phyloP scores from a whole-genome alignment of 2,888 invertebrate genomes.

The Tigriopus californicus region DNA sequence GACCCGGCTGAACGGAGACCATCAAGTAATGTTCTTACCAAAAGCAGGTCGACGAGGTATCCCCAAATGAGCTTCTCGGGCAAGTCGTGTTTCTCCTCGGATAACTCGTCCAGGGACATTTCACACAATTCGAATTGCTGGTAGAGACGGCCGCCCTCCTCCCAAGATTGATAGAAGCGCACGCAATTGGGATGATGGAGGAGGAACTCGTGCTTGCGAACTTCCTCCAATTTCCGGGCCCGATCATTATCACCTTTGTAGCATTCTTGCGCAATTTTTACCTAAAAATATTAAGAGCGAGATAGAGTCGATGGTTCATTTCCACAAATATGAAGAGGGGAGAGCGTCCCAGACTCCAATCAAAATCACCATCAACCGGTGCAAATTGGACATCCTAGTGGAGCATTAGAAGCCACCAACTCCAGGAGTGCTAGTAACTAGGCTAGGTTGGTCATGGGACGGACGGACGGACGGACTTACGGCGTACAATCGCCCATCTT shows the following conservation, averaged over 20 bases:
- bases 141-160: conserved; percentile 44
- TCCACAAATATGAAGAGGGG: too few relatives aligned
- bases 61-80: conserved; percentile 44
- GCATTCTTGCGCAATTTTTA: conserved; percentile 6
- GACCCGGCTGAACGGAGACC: background rate
- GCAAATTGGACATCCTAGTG: too few relatives aligned
- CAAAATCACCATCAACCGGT: too few relatives aligned
- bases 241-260: background rate
- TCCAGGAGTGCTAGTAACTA: too few relatives aligned
- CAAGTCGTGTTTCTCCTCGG: conserved; percentile 36
- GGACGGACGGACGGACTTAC: conserved; percentile 45
- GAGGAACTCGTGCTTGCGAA: conserved; percentile 45
- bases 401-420: too few relatives aligned
- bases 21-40: conserved; percentile 3
- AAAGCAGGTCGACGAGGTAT: conserved; percentile 38
- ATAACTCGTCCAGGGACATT: conserved; percentile 39
- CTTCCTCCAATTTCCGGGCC: conserved; percentile 22
- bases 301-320: too few relatives aligned
- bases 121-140: conserved; percentile 51
- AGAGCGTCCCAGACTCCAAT: too few relatives aligned
- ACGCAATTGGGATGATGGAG: conserved; percentile 47
- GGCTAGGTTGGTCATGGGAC: conserved; percentile 21
- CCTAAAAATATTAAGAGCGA: too few relatives aligned
- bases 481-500: conserved; percentile 47
- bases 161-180: conserved; percentile 48